These are phyloP conservation scores for Lampris megalopsis DNA, from an alignment of 2,113 vertebrate species.

Conservation along the genomic window DNA sequence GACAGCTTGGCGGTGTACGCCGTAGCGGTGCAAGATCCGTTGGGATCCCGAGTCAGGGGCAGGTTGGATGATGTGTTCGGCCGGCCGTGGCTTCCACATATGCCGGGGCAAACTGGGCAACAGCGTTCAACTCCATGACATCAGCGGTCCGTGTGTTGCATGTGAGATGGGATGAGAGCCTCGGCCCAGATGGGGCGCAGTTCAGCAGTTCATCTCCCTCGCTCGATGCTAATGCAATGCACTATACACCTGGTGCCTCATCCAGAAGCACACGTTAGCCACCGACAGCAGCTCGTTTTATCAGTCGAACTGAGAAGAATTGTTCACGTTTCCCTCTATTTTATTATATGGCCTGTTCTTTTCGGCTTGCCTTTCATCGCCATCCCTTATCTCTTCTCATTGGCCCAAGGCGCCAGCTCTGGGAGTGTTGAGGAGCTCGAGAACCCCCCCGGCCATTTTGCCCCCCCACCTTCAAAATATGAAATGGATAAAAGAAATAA, in stretches of 20 bases:
- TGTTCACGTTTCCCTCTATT: no score
- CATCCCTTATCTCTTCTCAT: no score
- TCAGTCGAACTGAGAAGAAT: no score
- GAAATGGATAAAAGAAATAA: no score
- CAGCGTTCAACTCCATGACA: constrained; percentile 44
- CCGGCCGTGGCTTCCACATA: constrained; percentile 69
- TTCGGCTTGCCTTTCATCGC: no score
- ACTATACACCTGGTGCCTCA: not conserved
- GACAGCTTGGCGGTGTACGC: constrained; percentile 58
- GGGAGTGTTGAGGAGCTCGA: no score
- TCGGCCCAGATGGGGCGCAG: constrained; percentile 44
- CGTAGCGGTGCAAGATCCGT: constrained; percentile 55
- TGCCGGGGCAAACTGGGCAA: constrained; percentile 63
- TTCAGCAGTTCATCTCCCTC: constrained; percentile 28
- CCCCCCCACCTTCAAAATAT: no score
- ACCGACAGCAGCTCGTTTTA: no score
- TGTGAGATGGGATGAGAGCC: constrained; percentile 41
- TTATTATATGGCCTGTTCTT: no score
- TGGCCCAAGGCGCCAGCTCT: no score
- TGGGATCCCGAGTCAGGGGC: constrained; percentile 66
- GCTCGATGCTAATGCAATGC: not conserved
- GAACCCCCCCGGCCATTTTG: no score
- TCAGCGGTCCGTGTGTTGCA: constrained; percentile 42
- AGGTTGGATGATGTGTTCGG: constrained; percentile 75
- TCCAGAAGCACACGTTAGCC: no score